Percentiles rank a stretch among this genome's conserved stretches.
phyloP scores from a whole-genome alignment of 2,888 invertebrate genomes.

The Agonopterix subpropinquella region DNA sequence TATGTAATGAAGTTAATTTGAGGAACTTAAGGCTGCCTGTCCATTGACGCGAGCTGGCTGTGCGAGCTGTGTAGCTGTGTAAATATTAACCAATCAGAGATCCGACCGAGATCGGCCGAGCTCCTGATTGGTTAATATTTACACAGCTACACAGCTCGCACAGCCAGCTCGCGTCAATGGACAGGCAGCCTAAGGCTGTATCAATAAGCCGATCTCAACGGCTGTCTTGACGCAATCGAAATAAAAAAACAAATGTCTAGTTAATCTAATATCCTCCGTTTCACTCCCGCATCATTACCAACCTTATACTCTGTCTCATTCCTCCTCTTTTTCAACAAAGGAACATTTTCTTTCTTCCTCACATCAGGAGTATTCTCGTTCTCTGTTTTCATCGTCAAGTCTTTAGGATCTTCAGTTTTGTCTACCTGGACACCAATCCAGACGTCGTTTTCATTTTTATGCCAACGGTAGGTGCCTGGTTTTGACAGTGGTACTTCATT shows the following conservation, averaged over 20 bases:
- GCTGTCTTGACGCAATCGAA: too few species aligned
- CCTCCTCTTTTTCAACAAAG: conserved; percentile 28
- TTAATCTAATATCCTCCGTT: conserved; percentile 36
- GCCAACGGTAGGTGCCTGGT: conserved; percentile 67
- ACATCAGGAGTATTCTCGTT: conserved; percentile 40
- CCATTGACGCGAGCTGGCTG: too few species aligned
- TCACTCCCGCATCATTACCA: conserved; percentile 22
- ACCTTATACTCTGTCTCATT: conserved; percentile 13
- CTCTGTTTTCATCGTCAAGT: conserved; percentile 21
- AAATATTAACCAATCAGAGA: too few species aligned
- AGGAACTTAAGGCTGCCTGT: too few species aligned
- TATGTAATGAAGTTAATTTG: too few species aligned
- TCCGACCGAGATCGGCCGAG: too few species aligned
- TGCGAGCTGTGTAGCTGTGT: too few species aligned
- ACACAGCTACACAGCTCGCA: too few species aligned
- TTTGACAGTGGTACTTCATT: conserved; percentile 47
- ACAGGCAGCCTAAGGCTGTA: too few species aligned
- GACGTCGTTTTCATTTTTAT: conserved; percentile 15
- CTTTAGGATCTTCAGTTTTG: conserved; percentile 10
- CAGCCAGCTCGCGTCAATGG: too few species aligned
- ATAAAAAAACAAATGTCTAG: not conserved
- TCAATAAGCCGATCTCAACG: too few species aligned
- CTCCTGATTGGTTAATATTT: too few species aligned
- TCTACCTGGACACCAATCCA: conserved; percentile 29
- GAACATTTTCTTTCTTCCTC: conserved; percentile 16